Percentiles rank a stretch among this genome's conserved stretches.
Conservation (phyloP, 2,888 invertebrate species). For the Gari tellinella region DNA sequence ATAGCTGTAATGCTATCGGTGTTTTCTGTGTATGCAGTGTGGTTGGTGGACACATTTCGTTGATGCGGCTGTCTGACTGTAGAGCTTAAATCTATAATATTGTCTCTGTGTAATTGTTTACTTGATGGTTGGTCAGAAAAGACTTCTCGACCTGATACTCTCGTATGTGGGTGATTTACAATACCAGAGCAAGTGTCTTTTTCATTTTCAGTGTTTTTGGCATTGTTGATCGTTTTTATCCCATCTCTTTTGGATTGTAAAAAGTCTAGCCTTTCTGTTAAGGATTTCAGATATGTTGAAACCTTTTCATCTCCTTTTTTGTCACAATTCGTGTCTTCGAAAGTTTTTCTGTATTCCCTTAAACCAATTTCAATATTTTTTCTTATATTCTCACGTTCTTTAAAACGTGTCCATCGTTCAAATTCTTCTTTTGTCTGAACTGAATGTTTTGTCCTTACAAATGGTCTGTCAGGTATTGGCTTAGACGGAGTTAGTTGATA, state of each 20-base stretch:
- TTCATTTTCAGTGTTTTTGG: too few species aligned
- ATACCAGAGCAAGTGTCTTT: too few species aligned
- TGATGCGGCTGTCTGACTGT: too few species aligned
- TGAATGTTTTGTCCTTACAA: conserved; percentile 10
- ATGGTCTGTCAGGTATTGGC: background rate
- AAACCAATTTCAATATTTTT: conserved; percentile 40
- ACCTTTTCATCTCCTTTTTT: conserved; percentile 37
- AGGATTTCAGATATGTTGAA: conserved; percentile 33
- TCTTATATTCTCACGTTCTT: conserved; percentile 31
- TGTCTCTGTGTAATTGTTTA: too few species aligned
- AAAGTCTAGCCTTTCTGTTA: conserved; percentile 30
- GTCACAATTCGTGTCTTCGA: conserved; percentile 33
- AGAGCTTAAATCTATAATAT: too few species aligned
- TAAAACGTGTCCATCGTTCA: conserved; percentile 31
- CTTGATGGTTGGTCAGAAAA: too few species aligned
- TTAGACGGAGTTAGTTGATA: conserved; percentile 17
- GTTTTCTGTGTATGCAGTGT: too few species aligned
- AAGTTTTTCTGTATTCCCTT: conserved; percentile 37
- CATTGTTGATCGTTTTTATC: too few species aligned
- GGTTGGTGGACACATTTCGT: too few species aligned
- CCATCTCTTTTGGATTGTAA: conserved; percentile 35
- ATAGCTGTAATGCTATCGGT: too few species aligned
- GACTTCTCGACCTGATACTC: too few species aligned
- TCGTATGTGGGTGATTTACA: too few species aligned
- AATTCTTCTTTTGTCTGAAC: conserved; percentile 24